Evolutionary conservation across 2,888 invertebrate species (phyloP).

Genomic region (Alentia gelatinosa): DNA sequence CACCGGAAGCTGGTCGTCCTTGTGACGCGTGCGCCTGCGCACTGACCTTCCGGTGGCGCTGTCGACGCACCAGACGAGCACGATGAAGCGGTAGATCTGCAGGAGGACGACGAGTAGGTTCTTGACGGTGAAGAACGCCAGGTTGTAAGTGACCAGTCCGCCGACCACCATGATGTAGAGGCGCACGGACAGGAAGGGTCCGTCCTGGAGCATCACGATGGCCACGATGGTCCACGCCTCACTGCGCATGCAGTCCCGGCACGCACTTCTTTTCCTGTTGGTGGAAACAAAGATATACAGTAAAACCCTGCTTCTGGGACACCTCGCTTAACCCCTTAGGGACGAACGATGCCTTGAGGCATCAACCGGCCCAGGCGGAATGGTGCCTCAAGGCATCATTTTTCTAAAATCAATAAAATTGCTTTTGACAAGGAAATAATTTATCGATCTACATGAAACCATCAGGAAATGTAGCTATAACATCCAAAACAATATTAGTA

Average conservation of each 20-base stretch:
- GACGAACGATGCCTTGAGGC: too few relatives aligned
- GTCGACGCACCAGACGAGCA: neutral
- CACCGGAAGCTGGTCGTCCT: too few relatives aligned
- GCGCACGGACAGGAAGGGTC: slow-evolving; percentile 80
- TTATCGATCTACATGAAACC: too few relatives aligned
- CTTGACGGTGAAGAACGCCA: slow-evolving; percentile 77
- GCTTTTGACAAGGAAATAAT: too few relatives aligned
- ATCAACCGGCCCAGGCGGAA: too few relatives aligned
- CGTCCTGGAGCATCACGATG: slow-evolving; percentile 81
- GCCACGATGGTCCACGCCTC: slow-evolving; percentile 73
- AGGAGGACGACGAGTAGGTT: slow-evolving; percentile 71
- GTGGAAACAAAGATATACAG: slow-evolving; percentile 76
- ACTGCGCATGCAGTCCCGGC: neutral
- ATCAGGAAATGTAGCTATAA: too few relatives aligned
- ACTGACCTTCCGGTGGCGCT: neutral
- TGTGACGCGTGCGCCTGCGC: too few relatives aligned
- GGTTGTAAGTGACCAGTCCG: slow-evolving; percentile 73
- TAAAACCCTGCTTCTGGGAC: too few relatives aligned
- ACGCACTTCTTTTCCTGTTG: slow-evolving; percentile 81
- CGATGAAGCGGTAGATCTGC: slow-evolving; percentile 70
- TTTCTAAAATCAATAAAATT: too few relatives aligned
- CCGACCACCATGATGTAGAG: slow-evolving; percentile 71
- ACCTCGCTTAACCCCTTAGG: too few relatives aligned
- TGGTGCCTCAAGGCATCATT: too few relatives aligned
- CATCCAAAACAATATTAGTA: too few relatives aligned